phyloP scores from a whole-genome alignment of 2,888 invertebrate genomes.

The Sericinus montela region DNA sequence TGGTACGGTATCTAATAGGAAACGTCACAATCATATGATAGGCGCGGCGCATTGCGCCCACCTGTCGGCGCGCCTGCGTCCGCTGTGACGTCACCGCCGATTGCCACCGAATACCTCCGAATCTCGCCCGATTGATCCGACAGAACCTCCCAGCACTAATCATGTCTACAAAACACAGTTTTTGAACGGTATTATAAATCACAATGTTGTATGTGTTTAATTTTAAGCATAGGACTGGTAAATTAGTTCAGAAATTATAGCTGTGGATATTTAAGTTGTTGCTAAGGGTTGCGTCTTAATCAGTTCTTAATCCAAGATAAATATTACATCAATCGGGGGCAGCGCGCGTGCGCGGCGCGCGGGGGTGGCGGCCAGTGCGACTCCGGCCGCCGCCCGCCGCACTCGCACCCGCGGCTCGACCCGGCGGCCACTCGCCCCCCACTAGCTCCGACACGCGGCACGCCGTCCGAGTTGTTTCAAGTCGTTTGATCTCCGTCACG shows the following conservation, averaged over 20 bases:
- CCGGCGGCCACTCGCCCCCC: slow-evolving; percentile 67
- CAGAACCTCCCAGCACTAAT: slow-evolving; percentile 45
- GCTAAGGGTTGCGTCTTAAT: slow-evolving; percentile 49
- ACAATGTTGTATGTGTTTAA: too few relatives aligned
- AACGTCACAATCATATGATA: slow-evolving; percentile 77
- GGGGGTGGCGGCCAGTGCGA: slow-evolving; percentile 54
- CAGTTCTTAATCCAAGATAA: slow-evolving; percentile 76
- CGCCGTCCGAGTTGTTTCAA: slow-evolving; percentile 17
- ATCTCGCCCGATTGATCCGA: slow-evolving; percentile 64
- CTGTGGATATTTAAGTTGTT: slow-evolving; percentile 23
- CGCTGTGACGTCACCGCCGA: slow-evolving; percentile 62
- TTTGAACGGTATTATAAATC: neutral
- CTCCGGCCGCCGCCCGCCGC: slow-evolving; percentile 68
- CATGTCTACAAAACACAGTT: slow-evolving; percentile 35
- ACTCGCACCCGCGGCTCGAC: slow-evolving; percentile 57
- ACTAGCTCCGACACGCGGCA: slow-evolving; percentile 24
- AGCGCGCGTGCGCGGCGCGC: slow-evolving; percentile 49
- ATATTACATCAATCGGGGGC: slow-evolving; percentile 74
- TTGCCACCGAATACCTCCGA: slow-evolving; percentile 43
- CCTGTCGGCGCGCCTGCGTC: slow-evolving; percentile 78
- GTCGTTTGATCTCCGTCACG: slow-evolving; percentile 21
- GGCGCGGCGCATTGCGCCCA: slow-evolving; percentile 76
- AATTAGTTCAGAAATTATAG: too few relatives aligned
- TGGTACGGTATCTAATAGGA: slow-evolving; percentile 56
- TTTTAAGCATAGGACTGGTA: too few relatives aligned